Conservation (phyloP, 2,888 invertebrate genomes). For the Tetramorium bicarinatum region DNA sequence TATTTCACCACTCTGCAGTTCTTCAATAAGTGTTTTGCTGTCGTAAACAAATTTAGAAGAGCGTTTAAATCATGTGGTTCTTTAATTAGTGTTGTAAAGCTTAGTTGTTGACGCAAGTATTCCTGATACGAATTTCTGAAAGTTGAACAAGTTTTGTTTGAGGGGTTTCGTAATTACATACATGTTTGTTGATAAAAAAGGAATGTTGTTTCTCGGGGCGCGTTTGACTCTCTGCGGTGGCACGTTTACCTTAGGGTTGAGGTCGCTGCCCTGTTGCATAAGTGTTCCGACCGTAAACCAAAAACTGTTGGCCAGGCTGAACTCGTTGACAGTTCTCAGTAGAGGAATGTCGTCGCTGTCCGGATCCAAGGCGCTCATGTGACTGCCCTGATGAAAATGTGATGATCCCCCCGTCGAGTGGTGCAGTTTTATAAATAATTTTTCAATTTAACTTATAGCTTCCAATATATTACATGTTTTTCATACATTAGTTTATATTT, state of each 20-base stretch:
- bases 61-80: neutral
- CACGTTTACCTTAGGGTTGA: slow-evolving; percentile 94
- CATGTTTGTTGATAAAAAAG: slow-evolving; percentile 19
- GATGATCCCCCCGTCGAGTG: slow-evolving; percentile 80
- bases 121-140: neutral
- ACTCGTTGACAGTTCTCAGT: slow-evolving; percentile 91
- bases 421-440: slow-evolving; percentile 83
- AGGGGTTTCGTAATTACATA: neutral
- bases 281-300: slow-evolving; percentile 99
- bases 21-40: neutral
- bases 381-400: slow-evolving; percentile 82
- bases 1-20: neutral
- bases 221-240: slow-evolving; percentile 80
- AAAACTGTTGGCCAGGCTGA: slow-evolving; percentile 95
- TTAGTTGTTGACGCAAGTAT: neutral
- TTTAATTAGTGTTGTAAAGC: slow-evolving; percentile 22
- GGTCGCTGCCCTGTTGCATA: slow-evolving; percentile 96
- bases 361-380: slow-evolving; percentile 84
- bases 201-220: slow-evolving; percentile 12
- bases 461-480: neutral
- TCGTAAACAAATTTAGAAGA: neutral
- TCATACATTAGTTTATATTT: neutral
- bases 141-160: neutral
- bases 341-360: slow-evolving; percentile 84
- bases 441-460: slow-evolving; percentile 47